Percentiles rank a stretch among this genome's conserved stretches.
These are phyloP conservation scores for Tethya wilhelma DNA, from an alignment of 37 sponge, comb jelly and placozoan species.

Conservation along the genomic window DNA sequence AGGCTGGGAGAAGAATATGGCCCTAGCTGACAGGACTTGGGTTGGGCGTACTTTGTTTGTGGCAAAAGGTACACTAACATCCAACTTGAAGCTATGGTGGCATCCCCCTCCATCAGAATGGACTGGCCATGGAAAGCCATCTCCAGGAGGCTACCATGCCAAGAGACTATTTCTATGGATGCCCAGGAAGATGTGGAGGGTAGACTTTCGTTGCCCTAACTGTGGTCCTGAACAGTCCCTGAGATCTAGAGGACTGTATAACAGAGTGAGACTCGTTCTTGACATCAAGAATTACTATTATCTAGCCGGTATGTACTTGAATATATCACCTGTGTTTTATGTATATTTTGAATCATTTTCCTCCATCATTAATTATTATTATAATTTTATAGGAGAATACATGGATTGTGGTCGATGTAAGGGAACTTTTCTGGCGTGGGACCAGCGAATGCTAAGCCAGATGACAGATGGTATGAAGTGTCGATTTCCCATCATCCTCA, in stretches of 20 bases:
- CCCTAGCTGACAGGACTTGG: background rate
- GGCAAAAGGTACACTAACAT: background rate
- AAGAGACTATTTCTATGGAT: background rate
- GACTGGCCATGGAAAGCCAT: background rate
- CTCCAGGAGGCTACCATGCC: background rate
- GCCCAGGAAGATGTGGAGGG: slow-evolving; percentile 39
- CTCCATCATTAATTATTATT: background rate
- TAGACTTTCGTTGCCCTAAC: slow-evolving; percentile 30
- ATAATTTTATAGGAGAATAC: too few species aligned
- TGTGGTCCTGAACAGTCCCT: slow-evolving; percentile 8
- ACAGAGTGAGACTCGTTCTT: background rate
- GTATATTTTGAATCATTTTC: background rate
- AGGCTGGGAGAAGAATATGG: background rate
- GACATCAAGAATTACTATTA: slow-evolving; percentile 41
- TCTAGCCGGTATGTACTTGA: slow-evolving; percentile 26
- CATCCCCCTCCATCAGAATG: background rate
- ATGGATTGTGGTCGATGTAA: too few species aligned
- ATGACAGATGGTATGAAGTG: background rate
- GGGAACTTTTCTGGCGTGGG: too few species aligned
- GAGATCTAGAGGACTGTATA: slow-evolving; percentile 33
- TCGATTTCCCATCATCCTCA: slow-evolving; percentile 28
- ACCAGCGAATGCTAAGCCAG: slow-evolving; percentile 29
- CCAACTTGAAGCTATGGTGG: slow-evolving; percentile 3
- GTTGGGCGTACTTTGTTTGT: background rate
- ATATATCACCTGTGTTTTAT: background rate